Percentiles rank a stretch among this genome's conserved stretches.
phyloP scores from a whole-genome alignment of 2,113 vertebrate genomes.

The Polypterus senegalus region DNA sequence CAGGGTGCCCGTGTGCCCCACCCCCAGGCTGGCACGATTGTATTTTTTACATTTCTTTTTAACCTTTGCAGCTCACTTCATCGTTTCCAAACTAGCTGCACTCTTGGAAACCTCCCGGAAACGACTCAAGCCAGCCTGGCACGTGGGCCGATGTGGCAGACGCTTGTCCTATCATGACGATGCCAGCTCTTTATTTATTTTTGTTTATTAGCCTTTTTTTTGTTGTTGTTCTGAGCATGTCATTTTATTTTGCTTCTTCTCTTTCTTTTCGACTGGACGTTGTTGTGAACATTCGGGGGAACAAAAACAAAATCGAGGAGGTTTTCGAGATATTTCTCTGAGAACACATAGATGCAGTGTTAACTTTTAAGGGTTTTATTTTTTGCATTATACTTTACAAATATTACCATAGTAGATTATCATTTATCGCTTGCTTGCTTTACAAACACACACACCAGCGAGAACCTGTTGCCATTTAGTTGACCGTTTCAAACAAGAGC shows the following conservation, averaged over 20 bases:
- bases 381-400: slow-evolving; percentile 50
- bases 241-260: slow-evolving; percentile 19
- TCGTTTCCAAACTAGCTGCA: too few relatives aligned
- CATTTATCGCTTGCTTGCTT: slow-evolving; percentile 58
- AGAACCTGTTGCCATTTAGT: slow-evolving; percentile 28
- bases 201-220: slow-evolving; percentile 9
- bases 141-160: too few relatives aligned
- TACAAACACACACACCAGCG: slow-evolving; percentile 42
- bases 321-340: slow-evolving; percentile 31
- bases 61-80: too few relatives aligned
- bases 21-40: too few relatives aligned
- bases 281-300: slow-evolving; percentile 10
- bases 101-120: too few relatives aligned
- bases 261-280: slow-evolving; percentile 6
- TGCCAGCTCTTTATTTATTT: neutral
- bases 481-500: slow-evolving; percentile 9
- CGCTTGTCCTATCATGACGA: neutral
- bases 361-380: slow-evolving; percentile 34
- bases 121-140: too few relatives aligned
- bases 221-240: slow-evolving; percentile 24
- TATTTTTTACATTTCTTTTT: too few relatives aligned
- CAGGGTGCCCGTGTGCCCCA: too few relatives aligned
- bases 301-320: slow-evolving; percentile 15
- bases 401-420: slow-evolving; percentile 51
- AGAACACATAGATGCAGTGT: slow-evolving; percentile 40